phyloP scores from a whole-genome alignment of 2,888 invertebrate species.

The Nycteola revayana region DNA sequence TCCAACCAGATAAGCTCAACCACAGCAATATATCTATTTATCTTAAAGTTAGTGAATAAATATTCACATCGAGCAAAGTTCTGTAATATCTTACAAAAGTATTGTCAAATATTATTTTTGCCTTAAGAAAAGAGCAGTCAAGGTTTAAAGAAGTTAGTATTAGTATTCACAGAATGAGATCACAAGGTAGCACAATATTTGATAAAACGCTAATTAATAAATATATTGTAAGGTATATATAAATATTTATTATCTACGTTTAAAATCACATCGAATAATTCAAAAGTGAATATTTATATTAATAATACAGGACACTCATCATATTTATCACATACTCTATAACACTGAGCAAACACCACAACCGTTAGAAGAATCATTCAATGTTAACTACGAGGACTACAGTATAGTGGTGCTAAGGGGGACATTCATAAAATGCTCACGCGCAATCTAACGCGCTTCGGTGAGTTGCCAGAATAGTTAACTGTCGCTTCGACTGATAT shows the following conservation, averaged over 20 bases:
- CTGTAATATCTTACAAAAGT: conserved; percentile 54
- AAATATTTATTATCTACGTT: conserved; percentile 32
- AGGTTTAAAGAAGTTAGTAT: conserved; percentile 43
- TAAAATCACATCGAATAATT: conserved; percentile 47
- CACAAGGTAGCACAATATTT: conserved; percentile 58
- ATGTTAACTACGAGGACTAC: conserved; percentile 3
- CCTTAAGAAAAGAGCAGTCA: conserved; percentile 54
- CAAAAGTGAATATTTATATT: conserved; percentile 35
- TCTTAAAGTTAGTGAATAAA: conserved; percentile 37
- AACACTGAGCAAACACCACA: conserved; percentile 65
- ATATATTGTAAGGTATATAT: conserved; percentile 33
- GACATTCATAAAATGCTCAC: no score
- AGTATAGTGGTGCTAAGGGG: no score
- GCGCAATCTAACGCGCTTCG: no score
- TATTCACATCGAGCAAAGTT: conserved; percentile 34
- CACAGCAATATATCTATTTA: conserved; percentile 37
- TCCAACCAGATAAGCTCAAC: conserved; percentile 38
- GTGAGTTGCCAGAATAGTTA: no score
- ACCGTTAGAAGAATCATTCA: conserved; percentile 47
- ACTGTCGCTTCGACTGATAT: no score
- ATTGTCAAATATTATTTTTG: conserved; percentile 58
- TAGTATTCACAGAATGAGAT: conserved; percentile 49
- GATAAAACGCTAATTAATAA: conserved; percentile 37
- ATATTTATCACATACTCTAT: conserved; percentile 35
- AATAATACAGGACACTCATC: conserved; percentile 34